phyloP scores from a whole-genome alignment of 2,113 vertebrate genomes.

The Serilophus lunatus region DNA sequence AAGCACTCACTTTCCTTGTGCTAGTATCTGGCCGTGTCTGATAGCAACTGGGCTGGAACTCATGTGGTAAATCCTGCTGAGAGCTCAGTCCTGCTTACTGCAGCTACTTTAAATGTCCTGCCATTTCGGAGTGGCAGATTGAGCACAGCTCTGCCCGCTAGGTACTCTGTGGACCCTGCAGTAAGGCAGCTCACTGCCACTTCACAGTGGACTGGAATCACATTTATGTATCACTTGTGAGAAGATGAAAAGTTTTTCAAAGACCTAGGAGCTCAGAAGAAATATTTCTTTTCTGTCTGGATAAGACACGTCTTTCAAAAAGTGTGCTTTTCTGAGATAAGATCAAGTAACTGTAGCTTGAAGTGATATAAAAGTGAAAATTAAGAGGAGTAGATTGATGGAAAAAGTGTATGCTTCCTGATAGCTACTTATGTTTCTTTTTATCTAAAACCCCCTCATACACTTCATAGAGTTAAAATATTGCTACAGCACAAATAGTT shows the following conservation, averaged over 20 bases:
- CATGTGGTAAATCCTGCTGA: not conserved
- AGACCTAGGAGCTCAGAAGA: not conserved
- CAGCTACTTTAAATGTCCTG: not conserved
- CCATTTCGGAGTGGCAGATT: not conserved
- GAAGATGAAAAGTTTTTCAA: not conserved
- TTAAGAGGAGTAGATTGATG: not conserved
- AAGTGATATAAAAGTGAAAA: not conserved
- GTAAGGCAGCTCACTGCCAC: not conserved
- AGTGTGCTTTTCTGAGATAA: not conserved
- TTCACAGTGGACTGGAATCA: not conserved
- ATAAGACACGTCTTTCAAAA: not conserved
- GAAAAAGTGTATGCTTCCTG: not conserved
- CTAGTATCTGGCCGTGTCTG: fast-evolving
- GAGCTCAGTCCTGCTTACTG: not conserved
- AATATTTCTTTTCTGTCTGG: not conserved
- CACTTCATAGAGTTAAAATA: not conserved
- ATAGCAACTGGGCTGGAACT: not conserved
- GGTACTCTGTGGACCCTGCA: not conserved
- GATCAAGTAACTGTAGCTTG: not conserved
- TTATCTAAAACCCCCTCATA: not conserved
- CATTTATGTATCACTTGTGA: not conserved
- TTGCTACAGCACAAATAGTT: not conserved
- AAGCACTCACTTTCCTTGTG: not conserved
- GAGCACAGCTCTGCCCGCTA: not conserved
- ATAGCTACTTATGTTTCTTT: not conserved